phyloP scores from a whole-genome alignment of 1,140 invertebrate genomes.

The Drosophila erecta region DNA sequence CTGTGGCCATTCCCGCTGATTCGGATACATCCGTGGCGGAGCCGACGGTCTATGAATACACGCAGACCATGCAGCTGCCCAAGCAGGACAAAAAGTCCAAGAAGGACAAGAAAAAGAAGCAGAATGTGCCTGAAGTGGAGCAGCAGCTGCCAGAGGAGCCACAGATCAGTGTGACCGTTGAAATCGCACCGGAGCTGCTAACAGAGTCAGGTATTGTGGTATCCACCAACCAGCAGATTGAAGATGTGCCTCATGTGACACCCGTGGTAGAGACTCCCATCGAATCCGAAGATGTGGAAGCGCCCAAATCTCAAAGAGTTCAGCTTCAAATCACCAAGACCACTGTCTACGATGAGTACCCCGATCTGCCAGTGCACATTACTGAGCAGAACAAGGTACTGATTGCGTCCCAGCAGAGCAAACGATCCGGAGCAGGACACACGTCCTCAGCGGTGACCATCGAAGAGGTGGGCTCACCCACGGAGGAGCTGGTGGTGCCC shows the following conservation, averaged over 20 bases:
- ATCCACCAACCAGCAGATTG: constrained; percentile 65
- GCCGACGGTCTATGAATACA: constrained; percentile 75
- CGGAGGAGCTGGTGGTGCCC: constrained; percentile 83
- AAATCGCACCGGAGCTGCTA: constrained; percentile 63
- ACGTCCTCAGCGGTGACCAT: constrained; percentile 85
- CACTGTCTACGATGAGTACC: constrained; percentile 75
- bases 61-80: constrained; percentile 76
- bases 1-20: constrained; percentile 86
- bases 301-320: constrained; percentile 52
- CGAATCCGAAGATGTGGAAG: constrained; percentile 18
- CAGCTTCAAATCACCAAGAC: constrained; percentile 80
- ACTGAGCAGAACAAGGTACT: constrained; percentile 77
- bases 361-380: constrained; percentile 69
- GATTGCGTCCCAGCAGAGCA: constrained; percentile 63
- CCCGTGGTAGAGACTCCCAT: constrained; percentile 24
- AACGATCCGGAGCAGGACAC: constrained; percentile 45
- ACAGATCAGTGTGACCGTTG: constrained; percentile 74
- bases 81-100: constrained; percentile 57
- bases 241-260: constrained; percentile 52
- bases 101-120: constrained; percentile 49
- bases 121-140: constrained; percentile 20
- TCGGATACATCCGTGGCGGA: constrained; percentile 70
- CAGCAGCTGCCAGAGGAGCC: constrained; percentile 41
- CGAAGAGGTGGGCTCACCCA: constrained; percentile 85
- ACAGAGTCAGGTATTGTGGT: constrained; percentile 65